These are phyloP conservation scores for Cephus pygmeus DNA, from an alignment of 2,888 invertebrate species.

Conservation along the genomic window DNA sequence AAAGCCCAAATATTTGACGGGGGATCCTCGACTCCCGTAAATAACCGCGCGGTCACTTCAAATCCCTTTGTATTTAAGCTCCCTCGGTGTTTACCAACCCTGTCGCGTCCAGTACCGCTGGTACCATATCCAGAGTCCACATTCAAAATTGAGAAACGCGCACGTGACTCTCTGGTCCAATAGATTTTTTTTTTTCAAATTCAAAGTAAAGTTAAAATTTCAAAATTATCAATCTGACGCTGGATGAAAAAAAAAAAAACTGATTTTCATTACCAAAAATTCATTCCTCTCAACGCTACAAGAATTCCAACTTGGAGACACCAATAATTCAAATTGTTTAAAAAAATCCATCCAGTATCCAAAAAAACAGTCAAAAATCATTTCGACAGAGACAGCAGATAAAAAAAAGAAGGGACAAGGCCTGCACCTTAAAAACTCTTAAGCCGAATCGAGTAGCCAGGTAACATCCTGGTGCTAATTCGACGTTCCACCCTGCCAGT, in stretches of 20 bases:
- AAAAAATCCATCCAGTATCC: not conserved
- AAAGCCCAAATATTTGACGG: conserved; percentile 63
- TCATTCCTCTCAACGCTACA: no score
- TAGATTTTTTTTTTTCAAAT: not conserved
- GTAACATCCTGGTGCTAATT: conserved; percentile 53
- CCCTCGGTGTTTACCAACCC: not conserved
- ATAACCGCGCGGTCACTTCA: conserved; percentile 38
- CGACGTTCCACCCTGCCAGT: conserved; percentile 30
- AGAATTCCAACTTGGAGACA: not conserved
- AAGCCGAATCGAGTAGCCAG: conserved; percentile 27
- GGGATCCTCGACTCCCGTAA: conserved; percentile 48
- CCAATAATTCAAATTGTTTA: not conserved
- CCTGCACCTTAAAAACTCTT: not conserved
- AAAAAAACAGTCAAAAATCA: not conserved
- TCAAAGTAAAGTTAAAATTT: no score
- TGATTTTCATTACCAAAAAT: not conserved
- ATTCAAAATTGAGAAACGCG: conserved; percentile 22
- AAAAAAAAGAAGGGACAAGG: not conserved
- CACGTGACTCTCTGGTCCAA: conserved; percentile 29
- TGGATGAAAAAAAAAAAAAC: no score
- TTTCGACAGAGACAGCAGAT: not conserved
- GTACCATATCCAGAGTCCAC: conserved; percentile 15
- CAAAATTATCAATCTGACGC: no score
- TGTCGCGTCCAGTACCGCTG: not conserved
- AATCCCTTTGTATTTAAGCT: conserved; percentile 31